Conservation (phyloP, 2,797 vertebrate genomes). For the Lacerta bilineata region DNA sequence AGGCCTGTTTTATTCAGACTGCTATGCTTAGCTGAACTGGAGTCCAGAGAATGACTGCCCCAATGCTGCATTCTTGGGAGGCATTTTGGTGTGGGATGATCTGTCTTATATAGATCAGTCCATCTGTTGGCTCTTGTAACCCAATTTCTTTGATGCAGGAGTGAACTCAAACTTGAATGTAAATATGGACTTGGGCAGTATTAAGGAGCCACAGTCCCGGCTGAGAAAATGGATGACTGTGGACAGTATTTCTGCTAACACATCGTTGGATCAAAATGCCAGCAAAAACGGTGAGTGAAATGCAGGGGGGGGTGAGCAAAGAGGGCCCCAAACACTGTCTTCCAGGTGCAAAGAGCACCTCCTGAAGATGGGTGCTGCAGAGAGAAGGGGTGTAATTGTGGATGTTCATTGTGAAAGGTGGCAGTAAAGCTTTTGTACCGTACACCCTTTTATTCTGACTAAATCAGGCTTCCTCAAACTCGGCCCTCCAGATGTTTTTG, state of each 20-base stretch:
- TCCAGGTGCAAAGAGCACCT: too few relatives aligned
- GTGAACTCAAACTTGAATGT: slow-evolving; percentile 99
- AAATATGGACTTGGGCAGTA: slow-evolving; percentile 93
- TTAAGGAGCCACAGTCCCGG: slow-evolving; percentile 98
- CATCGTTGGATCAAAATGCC: slow-evolving; percentile 95
- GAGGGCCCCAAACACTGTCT: not conserved
- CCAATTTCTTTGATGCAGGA: slow-evolving; percentile 78
- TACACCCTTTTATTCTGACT: too few relatives aligned
- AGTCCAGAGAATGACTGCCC: slow-evolving; percentile 7
- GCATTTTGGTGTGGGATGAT: not conserved
- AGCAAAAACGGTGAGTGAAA: slow-evolving; percentile 93
- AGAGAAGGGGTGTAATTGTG: too few relatives aligned
- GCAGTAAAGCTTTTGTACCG: not conserved
- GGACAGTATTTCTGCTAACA: slow-evolving; percentile 90
- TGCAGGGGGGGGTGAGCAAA: accelerated
- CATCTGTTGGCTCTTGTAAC: slow-evolving; percentile 17
- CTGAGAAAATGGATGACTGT: slow-evolving; percentile 96
- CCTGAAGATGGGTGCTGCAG: too few relatives aligned
- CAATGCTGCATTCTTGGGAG: not conserved
- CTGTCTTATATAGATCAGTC: not conserved
- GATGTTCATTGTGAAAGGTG: not conserved
- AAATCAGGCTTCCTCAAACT: too few relatives aligned
- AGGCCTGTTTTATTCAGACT: not conserved
- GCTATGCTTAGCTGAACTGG: not conserved
- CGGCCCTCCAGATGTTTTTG: too few relatives aligned